phyloP scores from a whole-genome alignment of 2,797 vertebrate genomes.

The Onychomys arenicola region DNA sequence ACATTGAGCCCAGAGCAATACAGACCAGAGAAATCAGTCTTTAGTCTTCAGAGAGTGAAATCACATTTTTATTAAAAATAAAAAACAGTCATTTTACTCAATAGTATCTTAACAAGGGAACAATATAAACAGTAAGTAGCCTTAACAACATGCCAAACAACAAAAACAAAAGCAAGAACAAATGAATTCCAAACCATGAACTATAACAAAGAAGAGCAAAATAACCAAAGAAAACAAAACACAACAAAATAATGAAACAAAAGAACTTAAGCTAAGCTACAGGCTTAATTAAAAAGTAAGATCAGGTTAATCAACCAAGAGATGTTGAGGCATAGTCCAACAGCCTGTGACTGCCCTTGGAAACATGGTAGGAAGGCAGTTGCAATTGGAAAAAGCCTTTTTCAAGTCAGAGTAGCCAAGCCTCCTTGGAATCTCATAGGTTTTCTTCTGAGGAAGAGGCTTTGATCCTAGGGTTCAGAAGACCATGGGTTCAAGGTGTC shows the following conservation, averaged over 20 bases:
- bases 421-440: not conserved
- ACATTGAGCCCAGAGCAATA: not conserved
- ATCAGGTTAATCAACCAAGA: not conserved
- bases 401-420: not conserved
- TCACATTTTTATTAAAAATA: not conserved
- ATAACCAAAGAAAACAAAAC: not conserved
- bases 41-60: not conserved
- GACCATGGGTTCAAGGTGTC: not conserved
- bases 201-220: not conserved
- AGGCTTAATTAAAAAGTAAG: too few relatives aligned
- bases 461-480: not conserved
- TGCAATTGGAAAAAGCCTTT: not conserved
- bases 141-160: not conserved
- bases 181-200: not conserved
- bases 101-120: fast-evolving
- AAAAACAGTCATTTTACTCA: not conserved
- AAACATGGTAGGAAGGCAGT: not conserved
- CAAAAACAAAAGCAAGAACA: not conserved
- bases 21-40: not conserved
- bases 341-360: not conserved
- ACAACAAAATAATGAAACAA: not conserved
- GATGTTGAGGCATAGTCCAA: not conserved
- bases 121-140: not conserved
- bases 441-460: not conserved
- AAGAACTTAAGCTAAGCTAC: too few relatives aligned